Percentiles rank a stretch among this genome's conserved stretches.
Conservation (phyloP, 1,140 invertebrate genomes). For the Drosophila pseudoananassae region DNA sequence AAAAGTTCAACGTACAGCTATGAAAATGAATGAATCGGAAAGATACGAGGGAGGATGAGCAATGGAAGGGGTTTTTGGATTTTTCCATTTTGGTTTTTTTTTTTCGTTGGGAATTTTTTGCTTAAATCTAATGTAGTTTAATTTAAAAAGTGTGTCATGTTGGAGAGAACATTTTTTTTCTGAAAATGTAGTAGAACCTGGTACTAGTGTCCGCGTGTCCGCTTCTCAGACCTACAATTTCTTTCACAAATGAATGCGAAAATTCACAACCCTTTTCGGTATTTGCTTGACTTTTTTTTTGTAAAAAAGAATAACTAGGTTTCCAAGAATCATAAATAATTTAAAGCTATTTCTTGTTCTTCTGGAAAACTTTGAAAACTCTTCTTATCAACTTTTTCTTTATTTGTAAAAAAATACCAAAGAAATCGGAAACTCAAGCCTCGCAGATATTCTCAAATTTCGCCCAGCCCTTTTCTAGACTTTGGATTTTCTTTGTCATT, state of each 20-base stretch:
- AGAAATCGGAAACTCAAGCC: background rate
- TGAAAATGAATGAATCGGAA: conserved; percentile 17
- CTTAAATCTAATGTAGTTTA: background rate
- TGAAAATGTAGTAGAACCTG: background rate
- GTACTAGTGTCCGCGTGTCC: conserved; percentile 4
- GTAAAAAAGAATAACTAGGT: background rate
- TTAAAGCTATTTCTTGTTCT: no score
- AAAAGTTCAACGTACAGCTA: conserved; percentile 69
- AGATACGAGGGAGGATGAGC: background rate
- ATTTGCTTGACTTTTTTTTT: background rate
- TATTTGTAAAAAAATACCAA: background rate
- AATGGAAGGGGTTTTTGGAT: background rate
- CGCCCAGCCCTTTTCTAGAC: background rate
- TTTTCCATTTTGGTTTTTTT: no score
- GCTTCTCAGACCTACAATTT: conserved; percentile 23
- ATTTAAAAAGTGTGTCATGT: background rate
- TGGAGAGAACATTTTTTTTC: background rate
- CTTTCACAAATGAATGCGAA: conserved; percentile 67
- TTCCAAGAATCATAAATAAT: background rate
- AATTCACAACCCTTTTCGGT: conserved; percentile 46
- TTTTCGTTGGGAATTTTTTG: no score
- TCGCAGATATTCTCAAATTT: background rate
- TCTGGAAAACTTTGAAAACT: no score
- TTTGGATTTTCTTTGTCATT: background rate
- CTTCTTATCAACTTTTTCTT: background rate